A percentile compares a stretch with the other conserved stretches of the same genome.
Conservation (phyloP, 2,113 vertebrate genomes). For the Pterocles gutturalis region DNA sequence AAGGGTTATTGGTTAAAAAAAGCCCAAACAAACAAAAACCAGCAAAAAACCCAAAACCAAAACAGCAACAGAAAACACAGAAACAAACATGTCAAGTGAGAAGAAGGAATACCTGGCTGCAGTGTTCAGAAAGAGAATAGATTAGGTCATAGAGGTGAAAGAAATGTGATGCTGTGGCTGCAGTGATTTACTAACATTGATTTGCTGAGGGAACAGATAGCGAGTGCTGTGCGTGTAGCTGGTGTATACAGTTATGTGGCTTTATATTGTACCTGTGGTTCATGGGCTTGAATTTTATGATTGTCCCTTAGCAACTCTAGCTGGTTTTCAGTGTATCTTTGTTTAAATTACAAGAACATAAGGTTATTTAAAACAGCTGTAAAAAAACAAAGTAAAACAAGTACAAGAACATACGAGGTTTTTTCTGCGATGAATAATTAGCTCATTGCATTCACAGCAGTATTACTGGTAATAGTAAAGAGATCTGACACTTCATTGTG, state of each 20-base stretch:
- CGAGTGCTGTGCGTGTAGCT: background rate
- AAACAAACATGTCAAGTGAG: background rate
- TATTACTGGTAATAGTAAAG: background rate
- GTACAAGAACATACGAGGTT: rapidly evolving
- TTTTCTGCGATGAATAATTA: background rate
- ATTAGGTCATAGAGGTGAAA: background rate
- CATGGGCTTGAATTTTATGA: background rate
- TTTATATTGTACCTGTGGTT: background rate
- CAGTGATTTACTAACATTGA: background rate
- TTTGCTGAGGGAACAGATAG: background rate
- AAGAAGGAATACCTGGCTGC: background rate
- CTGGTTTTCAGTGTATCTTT: background rate
- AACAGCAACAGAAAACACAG: background rate
- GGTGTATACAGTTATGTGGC: background rate
- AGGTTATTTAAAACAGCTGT: background rate
- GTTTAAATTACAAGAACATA: background rate
- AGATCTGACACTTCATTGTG: background rate
- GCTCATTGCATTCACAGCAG: background rate
- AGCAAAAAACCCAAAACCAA: background rate
- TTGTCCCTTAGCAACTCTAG: background rate
- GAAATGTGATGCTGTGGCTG: background rate
- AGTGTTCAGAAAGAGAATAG: background rate
- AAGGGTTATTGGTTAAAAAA: background rate
- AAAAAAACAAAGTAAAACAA: background rate
- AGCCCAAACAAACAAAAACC: background rate